Evolutionary conservation across 2,113 vertebrate genomes (phyloP), one percentile per base, ranked within the genome.

Genomic region (Pseudolaguvia tuberculata): DNA sequence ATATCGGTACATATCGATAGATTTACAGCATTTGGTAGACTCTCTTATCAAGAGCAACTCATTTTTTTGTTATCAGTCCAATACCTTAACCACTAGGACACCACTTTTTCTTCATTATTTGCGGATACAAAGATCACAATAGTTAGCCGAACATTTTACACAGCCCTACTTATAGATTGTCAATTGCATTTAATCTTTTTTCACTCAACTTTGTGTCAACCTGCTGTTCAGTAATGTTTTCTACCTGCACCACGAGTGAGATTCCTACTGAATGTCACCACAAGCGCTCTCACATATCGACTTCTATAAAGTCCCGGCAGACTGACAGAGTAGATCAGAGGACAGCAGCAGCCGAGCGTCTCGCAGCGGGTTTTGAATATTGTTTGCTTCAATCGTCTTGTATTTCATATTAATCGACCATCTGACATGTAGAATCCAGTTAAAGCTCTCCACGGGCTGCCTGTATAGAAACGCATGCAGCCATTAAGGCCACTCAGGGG

Each of bases 381-480:
- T 61, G 69, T 42, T 77, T 58, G 27, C 74, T 71, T 77, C 71
- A 79, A 70, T 59, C 63, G 18, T 67, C 71, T 72, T 72, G 74
- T 67, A 75, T 75, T 78, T 80, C 78, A 80, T 79, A 80, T 82
- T 75, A 80, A 74, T 79, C 21, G 75, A 61, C 53, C 55, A 61
- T 78, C 68, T 78, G 80, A 78, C 80, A 72, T 72, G 75, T 23
- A 72, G 80, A 75, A 67, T 78, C 72, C 76, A 75, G 72, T 52
- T 58, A 62, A 75, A 78, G 68, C 80, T 75, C 76, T 75, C 48
- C 25, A 51, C 25, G 61, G 62, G 80, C 48, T 45, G 67, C 48
- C 71, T 59, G 52, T 71, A 75, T 57, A 78, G 72, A 70, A 80
- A 75, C 51, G 76, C 23, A 75, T 75, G 76, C 76, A 58, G 66